Conservation (phyloP, 2,113 vertebrate species). For the Notarius quadriscutis region DNA sequence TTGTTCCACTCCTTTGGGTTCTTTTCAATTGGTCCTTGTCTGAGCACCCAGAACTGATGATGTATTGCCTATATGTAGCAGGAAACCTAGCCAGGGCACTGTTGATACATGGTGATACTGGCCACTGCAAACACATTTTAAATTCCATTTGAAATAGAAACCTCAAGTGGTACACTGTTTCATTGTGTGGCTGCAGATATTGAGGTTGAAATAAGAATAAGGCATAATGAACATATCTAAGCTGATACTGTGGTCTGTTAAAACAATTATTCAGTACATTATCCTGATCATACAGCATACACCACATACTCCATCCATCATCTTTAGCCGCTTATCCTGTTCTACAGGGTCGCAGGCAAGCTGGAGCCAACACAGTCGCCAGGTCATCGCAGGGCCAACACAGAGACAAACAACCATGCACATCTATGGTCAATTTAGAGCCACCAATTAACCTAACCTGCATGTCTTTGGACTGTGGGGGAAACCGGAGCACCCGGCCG, state of each 20-base stretch:
- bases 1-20: conserved; percentile 24
- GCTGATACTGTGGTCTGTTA: not conserved
- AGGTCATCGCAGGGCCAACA: no score
- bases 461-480: no score
- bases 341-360: no score
- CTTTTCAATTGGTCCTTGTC: conserved; percentile 23
- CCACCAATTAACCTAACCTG: no score
- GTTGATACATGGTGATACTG: conserved; percentile 57
- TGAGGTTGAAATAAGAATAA: conserved; percentile 13
- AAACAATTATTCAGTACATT: not conserved
- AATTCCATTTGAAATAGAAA: conserved; percentile 37
- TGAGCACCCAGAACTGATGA: conserved; percentile 47
- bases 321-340: no score
- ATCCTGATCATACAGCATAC: not conserved
- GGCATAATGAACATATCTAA: not conserved
- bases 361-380: no score
- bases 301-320: not conserved
- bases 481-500: no score
- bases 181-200: not conserved
- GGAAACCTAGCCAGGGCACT: conserved; percentile 38
- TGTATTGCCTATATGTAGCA: conserved; percentile 51
- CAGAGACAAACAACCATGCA: no score
- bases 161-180: not conserved
- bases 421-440: no score
- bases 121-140: conserved; percentile 62